phyloP scores from a whole-genome alignment of 2,888 invertebrate genomes.

The Andrena marginata region DNA sequence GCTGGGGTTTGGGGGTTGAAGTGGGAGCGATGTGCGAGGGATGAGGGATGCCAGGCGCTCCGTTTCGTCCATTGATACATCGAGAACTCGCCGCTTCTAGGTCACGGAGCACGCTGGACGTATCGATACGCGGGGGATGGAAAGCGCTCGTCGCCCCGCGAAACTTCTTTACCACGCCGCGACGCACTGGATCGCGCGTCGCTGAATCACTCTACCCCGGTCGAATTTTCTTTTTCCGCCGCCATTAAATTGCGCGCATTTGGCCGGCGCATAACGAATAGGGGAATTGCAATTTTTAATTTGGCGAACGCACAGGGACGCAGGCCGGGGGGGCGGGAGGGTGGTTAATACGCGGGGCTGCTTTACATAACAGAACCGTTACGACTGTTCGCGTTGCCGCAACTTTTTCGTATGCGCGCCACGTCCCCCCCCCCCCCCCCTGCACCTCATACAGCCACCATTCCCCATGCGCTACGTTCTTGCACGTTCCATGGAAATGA shows the following conservation, averaged over 20 bases:
- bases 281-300: slow-evolving; percentile 61
- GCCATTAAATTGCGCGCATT: slow-evolving; percentile 35
- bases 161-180: background rate
- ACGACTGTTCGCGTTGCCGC: slow-evolving; percentile 50
- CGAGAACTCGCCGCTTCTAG: slow-evolving; percentile 58
- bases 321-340: background rate
- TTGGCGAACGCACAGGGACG: slow-evolving; percentile 17
- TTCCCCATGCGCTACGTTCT: slow-evolving; percentile 32
- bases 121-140: slow-evolving; percentile 42
- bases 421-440: background rate
- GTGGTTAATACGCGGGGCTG: slow-evolving; percentile 16
- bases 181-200: too few relatives aligned
- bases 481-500: slow-evolving; percentile 59
- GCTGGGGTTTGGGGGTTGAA: background rate
- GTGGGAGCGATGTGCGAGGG: slow-evolving; percentile 29
- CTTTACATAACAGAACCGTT: slow-evolving; percentile 54
- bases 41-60: slow-evolving; percentile 44
- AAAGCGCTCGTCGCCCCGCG: slow-evolving; percentile 5
- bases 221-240: background rate
- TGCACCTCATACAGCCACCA: background rate
- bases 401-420: slow-evolving; percentile 43
- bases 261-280: slow-evolving; percentile 42
- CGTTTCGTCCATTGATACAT: slow-evolving; percentile 65
- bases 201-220: background rate
- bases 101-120: slow-evolving; percentile 58